Base-by-base conservation (phyloP, 2,797 vertebrate genomes). In the Phylloscopus collybita region DNA sequence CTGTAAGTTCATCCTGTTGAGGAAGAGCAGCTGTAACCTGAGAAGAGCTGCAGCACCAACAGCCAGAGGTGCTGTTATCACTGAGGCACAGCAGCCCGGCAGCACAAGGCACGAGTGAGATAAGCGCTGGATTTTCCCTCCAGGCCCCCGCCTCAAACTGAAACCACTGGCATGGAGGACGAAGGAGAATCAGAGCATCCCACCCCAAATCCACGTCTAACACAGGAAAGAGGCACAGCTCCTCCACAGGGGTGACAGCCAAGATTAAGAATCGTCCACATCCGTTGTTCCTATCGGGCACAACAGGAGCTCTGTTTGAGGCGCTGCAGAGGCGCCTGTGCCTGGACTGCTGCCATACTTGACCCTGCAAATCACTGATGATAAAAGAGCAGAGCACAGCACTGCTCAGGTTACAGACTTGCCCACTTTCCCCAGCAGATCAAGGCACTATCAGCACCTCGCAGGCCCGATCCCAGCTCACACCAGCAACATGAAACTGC, bases 221-320 rank as follows among this genome's bases (percentile, higher is more conserved):
- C 0, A 0, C 44, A 11, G 3, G 4, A 8, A 22, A 7, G 42
- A 21, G 50, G 57, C 61, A 9, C 9, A 2, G 69, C 54, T 83
- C 57, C 65, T 60, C 76, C 26, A 4, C 49, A 12, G 56, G 59
- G 56, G 9, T 2, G n/a, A 11, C 10, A 47, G 74, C 36, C 3
- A 7, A 81, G 65, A 65, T 34, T 3, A 38, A 15, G 56, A 44
- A 11, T 8, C 59, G 47, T 8, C 36, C 5, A 0, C 70, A 18
- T 5, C 42, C 8, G 5, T 19, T 44, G 50, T 38, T 65, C 45
- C 82, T 59, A 3, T 9, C 2, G 0, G 4, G 8, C 45, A n/a
- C 59, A 53, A 27, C 64, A 53, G 66, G 34, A 53, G 40, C 66
- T 67, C 51, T 51, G 34, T 25, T 6, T 0, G 8, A 44, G 75